Conservation (phyloP, 2,113 vertebrate genomes). For the Echinops telfairi region DNA sequence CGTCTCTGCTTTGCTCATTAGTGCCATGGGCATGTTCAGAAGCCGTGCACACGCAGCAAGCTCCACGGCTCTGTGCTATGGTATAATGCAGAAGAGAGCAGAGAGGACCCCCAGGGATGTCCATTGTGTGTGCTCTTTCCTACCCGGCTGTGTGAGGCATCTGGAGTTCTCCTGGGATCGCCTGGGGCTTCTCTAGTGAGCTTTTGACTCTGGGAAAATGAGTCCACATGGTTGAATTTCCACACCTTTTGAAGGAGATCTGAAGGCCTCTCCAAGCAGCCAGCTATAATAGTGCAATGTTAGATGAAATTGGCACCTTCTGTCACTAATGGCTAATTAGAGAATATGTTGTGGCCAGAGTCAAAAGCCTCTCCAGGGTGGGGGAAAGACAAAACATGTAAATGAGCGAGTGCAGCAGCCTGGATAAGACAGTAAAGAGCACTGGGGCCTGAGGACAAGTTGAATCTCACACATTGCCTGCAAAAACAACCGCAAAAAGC, state of each 20-base stretch:
- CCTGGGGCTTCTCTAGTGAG: slow-evolving; percentile 43
- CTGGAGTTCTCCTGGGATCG: slow-evolving; percentile 48
- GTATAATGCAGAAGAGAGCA: background rate
- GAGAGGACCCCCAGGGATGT: background rate
- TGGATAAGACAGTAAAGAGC: background rate
- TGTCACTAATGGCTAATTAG: slow-evolving; percentile 18
- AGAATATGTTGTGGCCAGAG: background rate
- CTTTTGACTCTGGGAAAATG: slow-evolving; percentile 42
- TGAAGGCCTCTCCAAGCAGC: background rate
- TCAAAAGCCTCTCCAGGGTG: background rate
- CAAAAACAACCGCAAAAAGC: background rate
- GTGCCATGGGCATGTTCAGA: background rate
- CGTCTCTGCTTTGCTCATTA: slow-evolving; percentile 76
- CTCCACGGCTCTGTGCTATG: slow-evolving; percentile 59
- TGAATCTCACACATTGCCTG: background rate
- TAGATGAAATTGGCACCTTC: slow-evolving; percentile 3
- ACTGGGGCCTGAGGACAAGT: background rate
- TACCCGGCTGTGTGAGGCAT: slow-evolving; percentile 5
- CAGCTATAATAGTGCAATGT: background rate
- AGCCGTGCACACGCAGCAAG: slow-evolving; percentile 7
- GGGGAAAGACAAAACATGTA: background rate
- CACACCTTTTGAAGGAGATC: slow-evolving; percentile 52
- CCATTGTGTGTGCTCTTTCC: background rate
- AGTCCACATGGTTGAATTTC: slow-evolving; percentile 34
- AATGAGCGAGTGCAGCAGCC: background rate